Base-by-base conservation (phyloP, 1,140 invertebrate species). In the Aphelenchoides fujianensis region DNA sequence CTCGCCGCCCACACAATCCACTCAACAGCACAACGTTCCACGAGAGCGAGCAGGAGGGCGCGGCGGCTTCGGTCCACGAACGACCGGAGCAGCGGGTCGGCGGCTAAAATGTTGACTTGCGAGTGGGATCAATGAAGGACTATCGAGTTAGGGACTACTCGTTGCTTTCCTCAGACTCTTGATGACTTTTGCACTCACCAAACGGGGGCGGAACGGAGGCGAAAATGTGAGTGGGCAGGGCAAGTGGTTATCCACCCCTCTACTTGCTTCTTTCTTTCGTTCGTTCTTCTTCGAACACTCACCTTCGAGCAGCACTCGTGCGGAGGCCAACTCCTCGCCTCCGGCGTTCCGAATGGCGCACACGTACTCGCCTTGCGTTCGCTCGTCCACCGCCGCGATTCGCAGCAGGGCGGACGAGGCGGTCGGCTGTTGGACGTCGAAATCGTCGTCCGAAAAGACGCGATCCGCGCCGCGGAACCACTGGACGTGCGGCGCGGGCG, bases 241-340 rank as follows among this genome's bases (percentile, higher is more conserved):
- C 41, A 48, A 48, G 41, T 16, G 12, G 41, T 48, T 48, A 48
- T 48, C 23, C 41, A 48, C 41, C 12, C 12, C 12, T 23, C 41
- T 48, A 48, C 12, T 48, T 12, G 41, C 12, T 16, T 16, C 41
- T 12, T 48, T 48, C 23, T 12, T 48, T 48, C 12, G 23, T 16
- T 23, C 12, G 12, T 48, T 48, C 23, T 48, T 48, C 41, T 23
- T 16, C 23, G 12, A 1, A 19, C n/a, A 64, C 78, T 64, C 34
- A 80, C 79, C 79, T 79, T 80, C 79, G 31, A 82, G 55, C 52
- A 80, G 61, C 53, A 80, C 70, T 66, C 71, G 74, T 28, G 80
- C 79, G 34, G 72, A 76, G 9, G 79, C 77, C 63, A 81, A 69
- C 62, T 81, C 80, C 77, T 81, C 79, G 41, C 80, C 79, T 69